Conservation (phyloP, 2,888 invertebrate species). For the Sinodicranocentrus sp. region DNA sequence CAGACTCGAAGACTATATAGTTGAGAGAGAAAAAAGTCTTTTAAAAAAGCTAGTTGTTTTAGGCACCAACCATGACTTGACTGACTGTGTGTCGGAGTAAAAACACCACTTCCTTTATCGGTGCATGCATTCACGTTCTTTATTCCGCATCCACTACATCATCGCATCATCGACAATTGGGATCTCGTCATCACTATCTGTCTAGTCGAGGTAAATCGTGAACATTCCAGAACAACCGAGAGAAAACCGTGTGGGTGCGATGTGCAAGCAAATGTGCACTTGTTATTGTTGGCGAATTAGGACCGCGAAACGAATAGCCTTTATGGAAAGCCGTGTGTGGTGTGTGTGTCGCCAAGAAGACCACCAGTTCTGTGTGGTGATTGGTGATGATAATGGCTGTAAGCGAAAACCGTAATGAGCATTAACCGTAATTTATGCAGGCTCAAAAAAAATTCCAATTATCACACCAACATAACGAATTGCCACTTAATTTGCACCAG, state of each 20-base stretch:
- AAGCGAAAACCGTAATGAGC: no score
- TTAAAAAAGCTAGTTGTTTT: no score
- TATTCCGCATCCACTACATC: conserved; percentile 21
- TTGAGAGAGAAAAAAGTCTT: no score
- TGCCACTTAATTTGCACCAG: neutral
- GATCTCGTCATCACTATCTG: conserved; percentile 36
- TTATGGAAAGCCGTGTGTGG: no score
- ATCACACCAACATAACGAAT: neutral
- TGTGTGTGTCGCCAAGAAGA: no score
- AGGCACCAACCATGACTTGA: neutral
- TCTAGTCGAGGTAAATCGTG: conserved; percentile 35
- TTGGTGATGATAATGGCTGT: no score
- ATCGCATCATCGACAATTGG: conserved; percentile 36
- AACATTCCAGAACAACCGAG: conserved; percentile 57
- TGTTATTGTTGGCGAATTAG: no score
- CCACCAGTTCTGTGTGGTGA: no score
- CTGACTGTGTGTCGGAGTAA: neutral
- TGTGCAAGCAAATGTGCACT: conserved; percentile 19
- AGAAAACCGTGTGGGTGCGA: conserved; percentile 55
- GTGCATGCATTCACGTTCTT: conserved; percentile 28
- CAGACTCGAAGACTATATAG: no score
- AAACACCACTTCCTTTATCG: conserved; percentile 44
- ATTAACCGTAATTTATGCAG: no score
- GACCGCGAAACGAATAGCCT: no score
- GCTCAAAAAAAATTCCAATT: neutral